Percentiles rank a stretch among this genome's conserved stretches.
phyloP scores from a whole-genome alignment of 2,113 vertebrate genomes.

The Chloebia gouldiae region DNA sequence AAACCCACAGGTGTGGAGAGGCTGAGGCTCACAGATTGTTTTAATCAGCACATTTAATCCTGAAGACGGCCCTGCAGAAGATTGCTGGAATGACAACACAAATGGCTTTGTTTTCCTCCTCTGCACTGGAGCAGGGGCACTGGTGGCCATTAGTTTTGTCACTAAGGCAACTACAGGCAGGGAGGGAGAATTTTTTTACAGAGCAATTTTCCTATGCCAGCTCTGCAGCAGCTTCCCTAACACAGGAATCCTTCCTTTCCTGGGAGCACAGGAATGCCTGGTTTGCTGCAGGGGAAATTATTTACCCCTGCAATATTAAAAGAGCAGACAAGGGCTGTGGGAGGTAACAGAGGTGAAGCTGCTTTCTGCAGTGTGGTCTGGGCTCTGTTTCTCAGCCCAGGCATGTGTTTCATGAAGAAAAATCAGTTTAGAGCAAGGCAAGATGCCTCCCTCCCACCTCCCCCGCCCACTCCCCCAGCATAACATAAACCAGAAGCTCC shows the following conservation, averaged over 20 bases:
- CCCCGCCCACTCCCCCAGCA: not conserved
- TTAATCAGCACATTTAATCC: not conserved
- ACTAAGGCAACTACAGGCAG: constrained; percentile 55
- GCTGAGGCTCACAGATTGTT: not conserved
- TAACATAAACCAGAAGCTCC: constrained; percentile 57
- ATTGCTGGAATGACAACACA: not conserved
- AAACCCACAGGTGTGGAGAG: not conserved
- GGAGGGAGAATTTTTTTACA: not conserved
- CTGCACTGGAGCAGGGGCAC: not conserved
- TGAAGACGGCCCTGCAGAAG: not conserved
- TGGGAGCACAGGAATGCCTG: not conserved
- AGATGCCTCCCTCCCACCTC: constrained; percentile 6
- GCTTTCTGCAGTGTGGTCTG: not conserved
- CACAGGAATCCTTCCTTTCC: not conserved
- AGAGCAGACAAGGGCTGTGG: not conserved
- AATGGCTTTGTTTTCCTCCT: not conserved
- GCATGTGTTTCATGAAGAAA: not conserved
- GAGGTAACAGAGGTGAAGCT: not conserved
- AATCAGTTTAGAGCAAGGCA: constrained; percentile 13
- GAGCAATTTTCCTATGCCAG: not conserved
- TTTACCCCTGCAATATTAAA: not conserved
- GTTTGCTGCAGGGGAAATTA: not conserved
- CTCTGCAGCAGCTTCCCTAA: not conserved
- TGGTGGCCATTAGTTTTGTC: not conserved
- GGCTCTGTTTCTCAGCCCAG: not conserved